Base-by-base conservation (phyloP, 2,113 vertebrate genomes). In the Silurus glanis region DNA sequence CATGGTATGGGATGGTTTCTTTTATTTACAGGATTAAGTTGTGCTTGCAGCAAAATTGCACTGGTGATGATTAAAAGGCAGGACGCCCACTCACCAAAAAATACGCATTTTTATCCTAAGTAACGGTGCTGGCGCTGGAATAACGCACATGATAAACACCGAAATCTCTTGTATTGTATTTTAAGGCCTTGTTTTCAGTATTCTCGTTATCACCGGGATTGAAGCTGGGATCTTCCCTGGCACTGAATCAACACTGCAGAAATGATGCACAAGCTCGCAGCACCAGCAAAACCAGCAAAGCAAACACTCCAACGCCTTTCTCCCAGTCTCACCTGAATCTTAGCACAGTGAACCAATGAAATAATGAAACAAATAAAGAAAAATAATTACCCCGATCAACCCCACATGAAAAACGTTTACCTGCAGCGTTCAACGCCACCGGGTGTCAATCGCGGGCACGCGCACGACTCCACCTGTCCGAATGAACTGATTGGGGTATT, bases 221-320 rank as follows among this genome's bases (percentile, higher is more conserved):
- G 13, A 80, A 61, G 37, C 9, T 58, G 82, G 17, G 64, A 59
- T 9, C 47, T 49, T 1, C 64, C 37, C 83, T 88, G 87, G 87
- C 87, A 69, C 79, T 13, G 79, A 58, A 56, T 85, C 87, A 88
- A 85, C 83, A 83, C 87, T 88, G 87, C 87, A 88, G 87, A 83
- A 51, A 0, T 45, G 56, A 13, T 28, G 21, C 67, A 53, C 79
- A 56, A 45, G 21, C 76, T 72, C 47, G 16, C 3, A 56, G 14
- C 28, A 84, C 13, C 64, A 82, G 21, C 58, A 28, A 47, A 37
- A 37, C 37, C 45, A 19, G 9, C 10, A 2, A 37, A 1, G 37
- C 37, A 37, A 37, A 37, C 2, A 37, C 37, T 37, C 37, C 23
- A 69, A 51, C 23, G 45, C 82, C 49, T 56, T 69, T 12, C 47